phyloP scores from a whole-genome alignment of 2,888 invertebrate species.

The Phortica magna region DNA sequence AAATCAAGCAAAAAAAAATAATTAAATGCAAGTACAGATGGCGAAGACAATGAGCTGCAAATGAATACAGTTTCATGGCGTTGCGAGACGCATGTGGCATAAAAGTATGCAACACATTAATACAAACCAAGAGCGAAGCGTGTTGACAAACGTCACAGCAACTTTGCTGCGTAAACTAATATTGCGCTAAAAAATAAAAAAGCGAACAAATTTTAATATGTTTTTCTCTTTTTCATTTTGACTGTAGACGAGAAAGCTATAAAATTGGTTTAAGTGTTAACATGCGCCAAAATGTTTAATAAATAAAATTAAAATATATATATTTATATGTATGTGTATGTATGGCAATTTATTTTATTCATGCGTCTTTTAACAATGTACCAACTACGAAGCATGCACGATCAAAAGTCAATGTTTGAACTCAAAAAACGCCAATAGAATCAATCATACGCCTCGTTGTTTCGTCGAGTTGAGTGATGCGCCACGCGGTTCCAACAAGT shows the following conservation, averaged over 20 bases:
- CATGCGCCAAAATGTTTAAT: constrained; percentile 51
- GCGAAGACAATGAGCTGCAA: not conserved
- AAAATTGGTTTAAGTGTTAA: constrained; percentile 59
- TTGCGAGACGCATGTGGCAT: constrained; percentile 47
- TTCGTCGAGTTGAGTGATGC: not conserved
- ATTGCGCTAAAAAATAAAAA: no score
- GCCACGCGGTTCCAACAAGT: not conserved
- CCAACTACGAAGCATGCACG: not conserved
- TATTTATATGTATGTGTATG: no score
- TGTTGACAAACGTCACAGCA: not conserved
- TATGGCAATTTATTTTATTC: not conserved
- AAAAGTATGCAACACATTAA: constrained; percentile 41
- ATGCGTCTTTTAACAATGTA: not conserved
- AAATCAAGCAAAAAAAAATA: not conserved
- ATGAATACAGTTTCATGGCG: not conserved
- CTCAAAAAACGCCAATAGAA: not conserved
- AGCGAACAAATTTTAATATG: not conserved
- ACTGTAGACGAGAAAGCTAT: constrained; percentile 49
- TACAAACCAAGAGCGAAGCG: not conserved
- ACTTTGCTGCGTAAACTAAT: constrained; percentile 3
- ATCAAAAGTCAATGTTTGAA: constrained; percentile 26
- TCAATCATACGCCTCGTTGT: constrained; percentile 26
- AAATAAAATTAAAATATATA: constrained; percentile 21
- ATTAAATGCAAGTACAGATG: not conserved
- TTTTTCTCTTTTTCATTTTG: constrained; percentile 39